Base-by-base conservation (phyloP, 2,797 vertebrate genomes). In the Falco berigora region DNA sequence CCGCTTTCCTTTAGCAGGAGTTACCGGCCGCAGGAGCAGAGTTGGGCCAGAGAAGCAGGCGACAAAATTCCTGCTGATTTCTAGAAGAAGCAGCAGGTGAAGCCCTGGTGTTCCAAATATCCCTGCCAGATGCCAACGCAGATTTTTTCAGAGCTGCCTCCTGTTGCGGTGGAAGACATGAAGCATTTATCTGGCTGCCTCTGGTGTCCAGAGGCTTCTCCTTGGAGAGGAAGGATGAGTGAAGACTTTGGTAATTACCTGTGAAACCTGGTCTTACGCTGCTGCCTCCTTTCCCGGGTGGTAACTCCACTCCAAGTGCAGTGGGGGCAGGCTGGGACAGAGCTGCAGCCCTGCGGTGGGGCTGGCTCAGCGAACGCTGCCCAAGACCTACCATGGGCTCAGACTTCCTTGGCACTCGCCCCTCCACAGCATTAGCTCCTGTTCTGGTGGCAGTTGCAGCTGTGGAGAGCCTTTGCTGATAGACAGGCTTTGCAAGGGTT, bases 401-500 rank as follows among this genome's bases (percentile, higher is more conserved):
- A 68, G 66, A 34, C 71, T 40, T 30, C 81, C 63, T 64, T 17
- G 1, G 23, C 47, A 28, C 38, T 47, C 1, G 0, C 28, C 47
- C 22, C 28, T 71, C 53, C 9, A 28, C 49, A 34, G 14, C 1
- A 1, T 50, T 61, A 93, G 75, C 78, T 93, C 27, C 40, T 71
- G 67, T 44, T 93, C 36, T 75, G 71, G 71, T 78, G 62, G 55
- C 44, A 63, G 58, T 36, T 85, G 72, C 78, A 79, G 82, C 75
- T 93, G 58, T 56, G 71, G 32, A 86, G 55, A 88, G 59, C n/a
- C 46, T 82, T 82, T 92, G 78, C 79, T 79, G 79, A 85, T 58
- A 82, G 38, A 79, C 50, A 75, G 55, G 75, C 53, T 86, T 82
- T 88, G 63, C 55, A 79, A 59, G 50, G 24, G 28, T 88, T 82